These are phyloP conservation scores for Mythimna ferrago DNA, from an alignment of 2,888 invertebrate species.

Conservation along the genomic window DNA sequence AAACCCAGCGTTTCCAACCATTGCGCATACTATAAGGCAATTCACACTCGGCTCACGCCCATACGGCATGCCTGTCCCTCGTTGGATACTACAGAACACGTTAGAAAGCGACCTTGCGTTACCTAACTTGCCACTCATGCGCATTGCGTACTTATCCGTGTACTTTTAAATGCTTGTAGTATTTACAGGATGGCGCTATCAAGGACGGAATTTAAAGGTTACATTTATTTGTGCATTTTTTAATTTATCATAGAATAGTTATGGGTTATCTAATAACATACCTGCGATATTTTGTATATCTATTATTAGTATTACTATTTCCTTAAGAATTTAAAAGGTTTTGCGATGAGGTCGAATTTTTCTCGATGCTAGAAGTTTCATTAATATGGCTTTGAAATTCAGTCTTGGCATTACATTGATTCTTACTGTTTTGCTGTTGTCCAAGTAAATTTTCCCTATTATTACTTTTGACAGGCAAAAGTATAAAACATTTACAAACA, in stretches of 20 bases:
- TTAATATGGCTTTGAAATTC: neutral
- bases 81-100: slow-evolving; percentile 60
- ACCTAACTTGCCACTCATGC: slow-evolving; percentile 66
- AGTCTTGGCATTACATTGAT: neutral
- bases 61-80: slow-evolving; percentile 52
- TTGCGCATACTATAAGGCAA: slow-evolving; percentile 52
- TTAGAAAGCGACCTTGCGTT: slow-evolving; percentile 80
- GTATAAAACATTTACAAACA: no score
- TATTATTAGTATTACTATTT: neutral
- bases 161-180: slow-evolving; percentile 33
- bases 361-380: neutral
- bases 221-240: neutral
- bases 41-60: slow-evolving; percentile 59
- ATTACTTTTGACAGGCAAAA: neutral
- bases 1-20: slow-evolving; percentile 37
- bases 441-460: neutral
- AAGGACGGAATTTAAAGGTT: slow-evolving; percentile 30
- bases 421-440: neutral
- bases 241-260: slow-evolving; percentile 1
- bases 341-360: neutral
- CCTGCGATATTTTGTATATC: neutral
- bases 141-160: slow-evolving; percentile 44
- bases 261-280: slow-evolving; percentile 8
- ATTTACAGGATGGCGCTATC: slow-evolving; percentile 26
- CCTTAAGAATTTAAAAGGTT: slow-evolving; percentile 4